Evolutionary conservation across 1,140 invertebrate genomes (phyloP).

Genomic region (Solenopsis invicta): DNA sequence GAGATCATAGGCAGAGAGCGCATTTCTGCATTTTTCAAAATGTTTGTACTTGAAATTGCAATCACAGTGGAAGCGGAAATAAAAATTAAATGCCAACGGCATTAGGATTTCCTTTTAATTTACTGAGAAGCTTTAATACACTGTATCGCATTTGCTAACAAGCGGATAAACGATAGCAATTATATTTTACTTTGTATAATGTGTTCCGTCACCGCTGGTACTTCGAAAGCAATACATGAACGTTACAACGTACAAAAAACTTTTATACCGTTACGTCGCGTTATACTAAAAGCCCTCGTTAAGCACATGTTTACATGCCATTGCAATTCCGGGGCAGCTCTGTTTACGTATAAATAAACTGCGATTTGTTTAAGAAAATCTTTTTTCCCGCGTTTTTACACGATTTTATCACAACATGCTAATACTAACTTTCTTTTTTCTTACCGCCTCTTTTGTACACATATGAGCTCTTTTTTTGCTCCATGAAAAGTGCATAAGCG

Average conservation of each 20-base stretch:
- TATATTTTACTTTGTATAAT: slow-evolving; percentile 21
- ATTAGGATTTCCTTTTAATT: background rate
- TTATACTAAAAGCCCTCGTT: slow-evolving; percentile 65
- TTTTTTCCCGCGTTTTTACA: slow-evolving; percentile 20
- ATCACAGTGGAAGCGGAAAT: background rate
- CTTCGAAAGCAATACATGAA: slow-evolving; percentile 22
- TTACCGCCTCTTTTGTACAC: background rate
- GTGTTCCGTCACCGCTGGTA: background rate
- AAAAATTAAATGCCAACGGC: background rate
- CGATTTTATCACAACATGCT: background rate
- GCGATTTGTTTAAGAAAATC: slow-evolving; percentile 4
- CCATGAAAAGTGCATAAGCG: background rate
- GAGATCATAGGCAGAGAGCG: background rate
- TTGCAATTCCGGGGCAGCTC: slow-evolving; percentile 44
- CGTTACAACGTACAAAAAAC: background rate
- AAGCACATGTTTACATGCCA: slow-evolving; percentile 67
- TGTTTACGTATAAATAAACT: slow-evolving; percentile 41
- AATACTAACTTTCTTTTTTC: slow-evolving; percentile 8
- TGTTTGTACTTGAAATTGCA: background rate
- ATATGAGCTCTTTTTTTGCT: background rate
- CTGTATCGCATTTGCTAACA: background rate
- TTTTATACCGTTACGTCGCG: slow-evolving; percentile 23
- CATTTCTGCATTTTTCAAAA: background rate
- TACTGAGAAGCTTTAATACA: background rate
- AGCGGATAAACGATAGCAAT: background rate